These are phyloP conservation scores for Vireo altiloquus DNA, from an alignment of 2,113 vertebrate species.

Conservation along the genomic window DNA sequence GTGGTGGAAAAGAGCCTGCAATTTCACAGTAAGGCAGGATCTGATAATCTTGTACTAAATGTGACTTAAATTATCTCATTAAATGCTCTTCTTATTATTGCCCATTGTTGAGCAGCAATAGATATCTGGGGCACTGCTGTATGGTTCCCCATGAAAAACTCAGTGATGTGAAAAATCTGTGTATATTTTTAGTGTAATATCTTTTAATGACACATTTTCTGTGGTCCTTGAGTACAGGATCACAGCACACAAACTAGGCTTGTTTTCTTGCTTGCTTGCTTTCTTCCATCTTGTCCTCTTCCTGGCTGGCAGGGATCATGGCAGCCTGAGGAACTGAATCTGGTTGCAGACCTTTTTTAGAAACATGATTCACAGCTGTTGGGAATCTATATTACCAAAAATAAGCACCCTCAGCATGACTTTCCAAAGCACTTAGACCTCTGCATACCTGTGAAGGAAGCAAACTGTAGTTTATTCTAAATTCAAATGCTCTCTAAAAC, in stretches of 20 bases:
- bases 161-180: background rate
- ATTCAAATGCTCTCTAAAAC: background rate
- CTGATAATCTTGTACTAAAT: background rate
- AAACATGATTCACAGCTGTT: background rate
- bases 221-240: background rate
- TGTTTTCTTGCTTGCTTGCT: background rate
- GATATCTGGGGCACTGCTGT: background rate
- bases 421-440: background rate
- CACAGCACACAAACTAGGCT: background rate
- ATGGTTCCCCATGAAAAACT: background rate
- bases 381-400: background rate
- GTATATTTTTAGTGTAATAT: background rate
- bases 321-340: background rate
- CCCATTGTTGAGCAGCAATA: background rate
- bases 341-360: background rate
- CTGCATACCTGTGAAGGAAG: background rate
- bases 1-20: background rate
- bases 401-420: background rate
- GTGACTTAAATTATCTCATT: conserved; percentile 14
- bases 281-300: fast-evolving
- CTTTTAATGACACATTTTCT: background rate
- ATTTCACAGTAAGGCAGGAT: background rate
- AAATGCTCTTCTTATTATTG: background rate
- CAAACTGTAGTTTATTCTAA: background rate
- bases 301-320: background rate